phyloP scores from a whole-genome alignment of 2,113 vertebrate species.

The Edolisoma coerulescens region DNA sequence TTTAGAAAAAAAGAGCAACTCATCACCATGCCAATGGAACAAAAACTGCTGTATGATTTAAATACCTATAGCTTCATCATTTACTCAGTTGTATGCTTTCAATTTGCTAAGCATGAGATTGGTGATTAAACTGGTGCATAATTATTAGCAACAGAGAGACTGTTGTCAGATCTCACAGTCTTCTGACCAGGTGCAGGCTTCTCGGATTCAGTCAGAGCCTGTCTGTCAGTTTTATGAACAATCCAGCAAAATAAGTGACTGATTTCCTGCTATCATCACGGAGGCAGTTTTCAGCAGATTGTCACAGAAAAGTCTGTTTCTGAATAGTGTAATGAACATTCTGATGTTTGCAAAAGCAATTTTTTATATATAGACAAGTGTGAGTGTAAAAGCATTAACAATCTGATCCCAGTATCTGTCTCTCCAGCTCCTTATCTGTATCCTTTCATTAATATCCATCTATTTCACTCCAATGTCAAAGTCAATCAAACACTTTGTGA shows the following conservation, averaged over 20 bases:
- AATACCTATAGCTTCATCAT: constrained; percentile 80
- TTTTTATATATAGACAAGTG: constrained; percentile 48
- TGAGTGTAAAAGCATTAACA: constrained; percentile 11
- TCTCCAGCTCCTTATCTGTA: neutral
- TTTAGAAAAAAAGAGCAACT: constrained; percentile 49
- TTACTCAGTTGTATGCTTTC: constrained; percentile 68
- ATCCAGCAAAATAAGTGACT: constrained; percentile 76
- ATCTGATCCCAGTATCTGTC: neutral
- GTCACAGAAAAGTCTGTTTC: constrained; percentile 65
- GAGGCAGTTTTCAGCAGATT: constrained; percentile 71
- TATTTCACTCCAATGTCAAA: constrained; percentile 10
- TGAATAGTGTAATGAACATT: constrained; percentile 72
- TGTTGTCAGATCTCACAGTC: constrained; percentile 70
- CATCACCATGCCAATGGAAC: constrained; percentile 75
- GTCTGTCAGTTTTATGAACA: constrained; percentile 73
- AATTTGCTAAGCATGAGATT: constrained; percentile 72
- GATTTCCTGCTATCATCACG: constrained; percentile 74
- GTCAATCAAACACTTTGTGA: neutral
- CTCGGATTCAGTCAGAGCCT: constrained; percentile 57
- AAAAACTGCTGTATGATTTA: constrained; percentile 74
- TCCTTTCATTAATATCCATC: neutral
- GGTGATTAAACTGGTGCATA: constrained; percentile 76
- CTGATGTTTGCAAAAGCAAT: constrained; percentile 52
- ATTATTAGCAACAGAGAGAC: constrained; percentile 77
- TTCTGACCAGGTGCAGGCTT: constrained; percentile 82